Conservation (phyloP, 1,140 invertebrate genomes). For the Drosophila rufa region DNA sequence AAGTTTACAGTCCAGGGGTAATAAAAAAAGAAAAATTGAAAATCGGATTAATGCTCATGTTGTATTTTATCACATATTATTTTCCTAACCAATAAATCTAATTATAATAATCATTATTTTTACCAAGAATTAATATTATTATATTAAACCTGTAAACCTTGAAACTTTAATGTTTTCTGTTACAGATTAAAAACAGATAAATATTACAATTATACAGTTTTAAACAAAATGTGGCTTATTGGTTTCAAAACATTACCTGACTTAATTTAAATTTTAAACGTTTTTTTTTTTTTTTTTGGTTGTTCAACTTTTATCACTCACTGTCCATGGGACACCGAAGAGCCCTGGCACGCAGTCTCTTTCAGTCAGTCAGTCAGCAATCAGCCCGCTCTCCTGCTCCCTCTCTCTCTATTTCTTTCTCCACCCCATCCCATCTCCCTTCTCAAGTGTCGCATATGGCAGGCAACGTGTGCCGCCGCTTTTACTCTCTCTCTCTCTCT, state of each 20-base stretch:
- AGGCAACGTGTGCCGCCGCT: slow-evolving; percentile 60
- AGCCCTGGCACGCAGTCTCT: slow-evolving; percentile 28
- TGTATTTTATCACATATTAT: not conserved
- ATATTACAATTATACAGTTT: no score
- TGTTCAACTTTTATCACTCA: slow-evolving; percentile 7
- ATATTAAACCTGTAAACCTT: no score
- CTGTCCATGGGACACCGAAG: slow-evolving; percentile 21
- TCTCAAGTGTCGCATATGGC: slow-evolving; percentile 65
- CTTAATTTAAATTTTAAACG: not conserved
- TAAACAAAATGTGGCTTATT: not conserved
- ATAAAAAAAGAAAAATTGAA: not conserved
- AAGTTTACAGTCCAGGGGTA: slow-evolving; percentile 7
- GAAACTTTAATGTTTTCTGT: no score
- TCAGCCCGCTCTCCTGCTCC: slow-evolving; percentile 24
- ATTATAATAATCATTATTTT: not conserved
- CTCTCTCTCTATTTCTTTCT: not conserved
- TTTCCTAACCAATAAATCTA: not conserved
- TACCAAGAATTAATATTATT: no score
- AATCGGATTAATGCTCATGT: not conserved
- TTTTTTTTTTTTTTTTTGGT: not conserved
- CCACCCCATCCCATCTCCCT: slow-evolving; percentile 6
- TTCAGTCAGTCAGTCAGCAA: slow-evolving; percentile 54
- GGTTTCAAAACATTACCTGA: not conserved
- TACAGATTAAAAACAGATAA: no score
- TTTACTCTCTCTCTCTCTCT: not conserved